Conservation (phyloP, 1,140 invertebrate genomes). For the Drosophila seguyi region DNA sequence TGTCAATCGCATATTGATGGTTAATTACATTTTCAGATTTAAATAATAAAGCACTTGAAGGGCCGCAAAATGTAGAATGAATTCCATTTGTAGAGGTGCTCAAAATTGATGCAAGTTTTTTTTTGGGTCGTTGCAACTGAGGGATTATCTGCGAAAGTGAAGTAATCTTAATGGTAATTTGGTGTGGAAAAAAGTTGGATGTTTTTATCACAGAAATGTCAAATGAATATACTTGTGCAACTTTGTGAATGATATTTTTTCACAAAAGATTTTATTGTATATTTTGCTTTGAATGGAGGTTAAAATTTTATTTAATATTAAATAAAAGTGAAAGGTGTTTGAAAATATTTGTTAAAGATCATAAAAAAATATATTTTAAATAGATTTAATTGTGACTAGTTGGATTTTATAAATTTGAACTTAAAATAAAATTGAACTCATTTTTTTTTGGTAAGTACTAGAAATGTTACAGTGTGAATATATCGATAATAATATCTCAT, state of each 20-base stretch:
- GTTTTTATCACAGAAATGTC: constrained; percentile 4
- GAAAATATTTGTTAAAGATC: not conserved
- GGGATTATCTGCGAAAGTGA: constrained; percentile 37
- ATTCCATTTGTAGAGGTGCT: constrained; percentile 15
- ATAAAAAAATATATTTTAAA: not conserved
- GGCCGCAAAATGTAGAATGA: constrained; percentile 3
- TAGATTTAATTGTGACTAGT: too few species aligned
- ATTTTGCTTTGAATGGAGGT: too few species aligned
- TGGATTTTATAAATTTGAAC: too few species aligned
- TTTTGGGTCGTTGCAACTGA: constrained; percentile 24
- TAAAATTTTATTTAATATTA: not conserved
- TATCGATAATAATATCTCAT: too few species aligned
- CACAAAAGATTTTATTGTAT: not conserved
- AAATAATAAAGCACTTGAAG: constrained; percentile 34
- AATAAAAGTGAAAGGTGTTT: not conserved
- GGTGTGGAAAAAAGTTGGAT: not conserved
- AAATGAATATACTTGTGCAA: not conserved
- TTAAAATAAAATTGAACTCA: too few species aligned
- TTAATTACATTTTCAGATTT: constrained; percentile 55
- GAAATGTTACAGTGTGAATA: too few species aligned
- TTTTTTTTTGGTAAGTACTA: too few species aligned
- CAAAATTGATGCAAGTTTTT: constrained; percentile 57
- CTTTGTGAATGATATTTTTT: not conserved
- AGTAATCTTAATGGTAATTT: constrained; percentile 10
- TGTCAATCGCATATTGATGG: constrained; percentile 51